Evolutionary conservation across 2,888 invertebrate genomes (phyloP).

Genomic region (Oxytorus armatus): DNA sequence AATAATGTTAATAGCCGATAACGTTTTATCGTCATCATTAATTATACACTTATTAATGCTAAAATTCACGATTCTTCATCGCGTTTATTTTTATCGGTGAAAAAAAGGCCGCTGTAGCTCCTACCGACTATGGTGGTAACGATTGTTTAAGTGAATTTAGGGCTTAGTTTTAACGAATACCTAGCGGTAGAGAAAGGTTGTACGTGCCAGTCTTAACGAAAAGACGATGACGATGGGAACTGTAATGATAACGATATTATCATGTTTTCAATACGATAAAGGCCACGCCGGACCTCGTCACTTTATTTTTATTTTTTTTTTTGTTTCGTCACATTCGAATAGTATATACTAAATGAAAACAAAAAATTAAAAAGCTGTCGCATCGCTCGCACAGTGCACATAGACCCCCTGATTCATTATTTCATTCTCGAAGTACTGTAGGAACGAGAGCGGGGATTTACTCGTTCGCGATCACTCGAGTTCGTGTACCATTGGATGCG

Average conservation of each 20-base stretch:
- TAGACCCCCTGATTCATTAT: constrained; percentile 45
- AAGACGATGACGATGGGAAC: constrained; percentile 60
- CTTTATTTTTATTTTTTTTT: constrained; percentile 58
- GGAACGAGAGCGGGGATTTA: not conserved
- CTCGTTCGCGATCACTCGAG: not conserved
- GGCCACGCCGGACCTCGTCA: constrained; percentile 61
- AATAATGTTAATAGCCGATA: constrained; percentile 47
- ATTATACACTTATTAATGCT: not conserved
- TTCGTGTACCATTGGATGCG: not conserved
- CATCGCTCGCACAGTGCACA: constrained; percentile 35
- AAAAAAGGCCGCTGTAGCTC: not conserved
- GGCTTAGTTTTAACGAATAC: constrained; percentile 66
- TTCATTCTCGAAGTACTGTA: constrained; percentile 1
- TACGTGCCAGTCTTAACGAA: constrained; percentile 78
- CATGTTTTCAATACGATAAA: constrained; percentile 39
- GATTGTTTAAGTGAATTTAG: constrained; percentile 66
- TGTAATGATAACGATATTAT: constrained; percentile 23
- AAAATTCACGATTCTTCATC: not conserved
- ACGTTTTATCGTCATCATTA: constrained; percentile 71
- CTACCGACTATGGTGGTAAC: not conserved
- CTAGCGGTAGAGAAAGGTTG: constrained; percentile 72
- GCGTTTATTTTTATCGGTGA: not conserved
- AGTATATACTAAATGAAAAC: not conserved
- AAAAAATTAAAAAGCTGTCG: constrained; percentile 40
- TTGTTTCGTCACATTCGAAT: constrained; percentile 39